Percentiles rank a stretch among this genome's conserved stretches.
Conservation (phyloP, 1,140 invertebrate genomes). For the Drosophila sp. region DNA sequence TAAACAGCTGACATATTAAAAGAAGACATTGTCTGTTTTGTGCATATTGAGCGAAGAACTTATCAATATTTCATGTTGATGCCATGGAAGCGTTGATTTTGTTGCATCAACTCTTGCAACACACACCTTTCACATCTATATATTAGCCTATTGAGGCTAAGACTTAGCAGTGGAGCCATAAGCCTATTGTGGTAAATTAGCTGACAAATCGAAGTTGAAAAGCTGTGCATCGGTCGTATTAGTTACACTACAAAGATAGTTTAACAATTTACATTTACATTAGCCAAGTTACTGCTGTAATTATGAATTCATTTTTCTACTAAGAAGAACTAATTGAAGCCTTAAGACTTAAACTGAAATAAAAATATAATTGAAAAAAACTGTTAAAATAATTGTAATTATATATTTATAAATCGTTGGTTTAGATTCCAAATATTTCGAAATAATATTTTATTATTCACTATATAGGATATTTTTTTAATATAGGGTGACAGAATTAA, state of each 20-base stretch:
- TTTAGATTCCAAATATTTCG: too few species aligned
- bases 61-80: slow-evolving; percentile 58
- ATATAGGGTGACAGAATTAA: too few species aligned
- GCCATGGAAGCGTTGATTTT: slow-evolving; percentile 17
- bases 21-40: slow-evolving; percentile 2
- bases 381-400: too few species aligned
- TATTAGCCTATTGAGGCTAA: slow-evolving; percentile 16
- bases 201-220: slow-evolving; percentile 3
- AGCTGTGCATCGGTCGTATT: neutral
- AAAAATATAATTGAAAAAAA: too few species aligned
- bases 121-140: too few species aligned
- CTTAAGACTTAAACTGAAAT: too few species aligned
- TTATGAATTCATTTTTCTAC: neutral
- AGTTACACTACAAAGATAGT: neutral
- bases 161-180: neutral
- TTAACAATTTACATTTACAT: neutral
- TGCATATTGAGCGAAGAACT: slow-evolving; percentile 6
- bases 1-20: slow-evolving; percentile 8
- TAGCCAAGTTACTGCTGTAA: neutral
- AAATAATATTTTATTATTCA: too few species aligned
- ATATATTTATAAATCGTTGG: too few species aligned
- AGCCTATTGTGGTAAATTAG: slow-evolving; percentile 31
- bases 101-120: slow-evolving; percentile 7
- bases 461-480: too few species aligned
- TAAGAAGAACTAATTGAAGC: neutral